These are phyloP conservation scores for Castor canadensis DNA, from an alignment of 2,113 vertebrate species.

Conservation along the genomic window DNA sequence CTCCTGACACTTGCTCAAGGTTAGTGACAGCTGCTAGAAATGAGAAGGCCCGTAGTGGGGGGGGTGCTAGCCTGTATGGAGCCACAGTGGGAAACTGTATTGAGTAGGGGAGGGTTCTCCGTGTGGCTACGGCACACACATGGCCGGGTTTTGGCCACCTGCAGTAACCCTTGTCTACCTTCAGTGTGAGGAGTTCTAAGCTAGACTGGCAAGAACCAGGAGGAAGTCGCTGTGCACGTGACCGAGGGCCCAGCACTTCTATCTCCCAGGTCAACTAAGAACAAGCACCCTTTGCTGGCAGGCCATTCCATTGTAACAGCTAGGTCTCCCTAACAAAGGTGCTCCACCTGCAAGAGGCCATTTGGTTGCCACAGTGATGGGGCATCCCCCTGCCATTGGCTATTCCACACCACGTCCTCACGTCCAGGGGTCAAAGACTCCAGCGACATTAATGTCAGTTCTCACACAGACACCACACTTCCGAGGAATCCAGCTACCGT, in stretches of 20 bases:
- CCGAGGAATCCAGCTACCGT: background rate
- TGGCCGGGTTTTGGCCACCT: fast-evolving
- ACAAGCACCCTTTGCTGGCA: fast-evolving
- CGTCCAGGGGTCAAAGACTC: background rate
- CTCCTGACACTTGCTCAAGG: background rate
- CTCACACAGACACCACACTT: background rate
- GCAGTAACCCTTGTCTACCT: no score
- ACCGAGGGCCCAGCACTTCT: fast-evolving
- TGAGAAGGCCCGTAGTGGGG: background rate
- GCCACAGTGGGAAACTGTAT: no score
- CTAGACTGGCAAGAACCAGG: background rate
- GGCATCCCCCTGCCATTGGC: no score
- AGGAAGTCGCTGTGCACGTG: no score
- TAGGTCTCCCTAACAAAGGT: background rate
- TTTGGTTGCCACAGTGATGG: no score
- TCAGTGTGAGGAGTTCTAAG: background rate
- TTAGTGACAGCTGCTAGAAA: background rate
- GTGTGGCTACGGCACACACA: fast-evolving
- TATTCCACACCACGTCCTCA: background rate
- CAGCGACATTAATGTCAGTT: background rate
- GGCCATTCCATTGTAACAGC: background rate
- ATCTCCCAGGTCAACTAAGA: background rate
- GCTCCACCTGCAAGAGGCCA: background rate
- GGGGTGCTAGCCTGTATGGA: fast-evolving
- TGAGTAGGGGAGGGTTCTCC: background rate